Evolutionary conservation across 2,113 vertebrate genomes (phyloP), one percentile per base, ranked within the genome.

Genomic region (Cyanistes caeruleus): DNA sequence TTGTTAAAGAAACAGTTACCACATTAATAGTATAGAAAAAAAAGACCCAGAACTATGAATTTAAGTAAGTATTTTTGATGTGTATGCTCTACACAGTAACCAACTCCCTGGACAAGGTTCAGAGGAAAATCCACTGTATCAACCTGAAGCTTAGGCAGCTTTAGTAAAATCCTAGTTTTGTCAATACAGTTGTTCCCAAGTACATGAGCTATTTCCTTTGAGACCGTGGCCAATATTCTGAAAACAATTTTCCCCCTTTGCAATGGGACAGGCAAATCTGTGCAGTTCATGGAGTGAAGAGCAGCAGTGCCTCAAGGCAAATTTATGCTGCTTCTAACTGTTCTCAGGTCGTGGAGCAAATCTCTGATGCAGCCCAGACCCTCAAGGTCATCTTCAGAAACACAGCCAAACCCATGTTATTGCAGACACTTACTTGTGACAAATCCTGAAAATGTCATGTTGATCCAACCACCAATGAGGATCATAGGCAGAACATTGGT

Each of bases 401-500:
- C 37, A 7, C 0, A 0, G 43, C 27, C 39, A 56, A 62, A 78
- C 17, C 30, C 24, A 2, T 0, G 15, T 44, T n/a, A 72, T 16
- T 60, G 25, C 37, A 43, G 41, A 60, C 31, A 94, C 98, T 98
- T 98, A 99, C 99, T 99, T 96, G 99, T 99, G 89, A 99, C 99
- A 98, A 99, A 99, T 91, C 99, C 99, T 5, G 99, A 99, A 94
- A 99, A 99, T 1, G 99, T 99, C 99, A 99, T 99, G 97, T 99
- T 99, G 98, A 99, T 99, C 99, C 99, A 99, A 11, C 99, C 99
- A 16, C 99, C 99, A 4, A 99, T 99, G 65, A 99, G 99, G 96
- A 99, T 99, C 99, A 99, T 99, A 37, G 99, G 99, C 95, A 99
- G 98, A 52, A 99, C 99, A 8, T 99, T 99, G 51, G 99, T 99